Conservation (phyloP, 2,113 vertebrate species). For the Bos javanicus region DNA sequence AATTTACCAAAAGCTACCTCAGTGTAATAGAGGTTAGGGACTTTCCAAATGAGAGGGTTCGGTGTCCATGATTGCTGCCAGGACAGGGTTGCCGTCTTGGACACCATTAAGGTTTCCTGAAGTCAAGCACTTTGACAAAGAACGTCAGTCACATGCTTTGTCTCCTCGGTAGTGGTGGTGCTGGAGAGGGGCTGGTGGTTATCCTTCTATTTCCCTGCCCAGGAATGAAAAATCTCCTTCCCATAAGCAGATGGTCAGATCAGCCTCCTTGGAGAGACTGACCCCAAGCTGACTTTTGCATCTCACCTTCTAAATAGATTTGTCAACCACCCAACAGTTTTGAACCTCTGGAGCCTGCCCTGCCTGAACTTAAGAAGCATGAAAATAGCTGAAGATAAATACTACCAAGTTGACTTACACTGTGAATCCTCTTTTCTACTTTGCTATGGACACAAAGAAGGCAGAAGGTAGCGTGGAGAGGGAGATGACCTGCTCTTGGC, state of each 20-base stretch:
- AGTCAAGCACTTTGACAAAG: background rate
- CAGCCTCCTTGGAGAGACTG: background rate
- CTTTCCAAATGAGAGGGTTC: background rate
- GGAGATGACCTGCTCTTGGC: background rate
- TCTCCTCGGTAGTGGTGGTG: background rate
- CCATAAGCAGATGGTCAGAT: background rate
- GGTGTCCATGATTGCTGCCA: background rate
- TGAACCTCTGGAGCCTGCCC: background rate
- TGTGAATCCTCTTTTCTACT: background rate
- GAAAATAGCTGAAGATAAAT: slow-evolving; percentile 27
- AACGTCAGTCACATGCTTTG: background rate
- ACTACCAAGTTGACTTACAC: background rate
- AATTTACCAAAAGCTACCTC: slow-evolving; percentile 20
- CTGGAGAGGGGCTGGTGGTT: background rate
- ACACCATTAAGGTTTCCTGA: background rate
- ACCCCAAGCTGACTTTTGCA: background rate
- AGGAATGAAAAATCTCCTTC: background rate
- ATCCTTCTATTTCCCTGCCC: background rate
- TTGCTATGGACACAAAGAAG: background rate
- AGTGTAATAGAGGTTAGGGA: background rate
- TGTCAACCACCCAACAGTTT: background rate
- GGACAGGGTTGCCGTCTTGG: background rate
- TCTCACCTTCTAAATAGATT: slow-evolving; percentile 46
- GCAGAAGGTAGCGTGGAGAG: background rate
- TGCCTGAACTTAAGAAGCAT: background rate